Evolutionary conservation across 2,113 vertebrate species (phyloP).

Genomic region (Tretioscincus oriximinensis): DNA sequence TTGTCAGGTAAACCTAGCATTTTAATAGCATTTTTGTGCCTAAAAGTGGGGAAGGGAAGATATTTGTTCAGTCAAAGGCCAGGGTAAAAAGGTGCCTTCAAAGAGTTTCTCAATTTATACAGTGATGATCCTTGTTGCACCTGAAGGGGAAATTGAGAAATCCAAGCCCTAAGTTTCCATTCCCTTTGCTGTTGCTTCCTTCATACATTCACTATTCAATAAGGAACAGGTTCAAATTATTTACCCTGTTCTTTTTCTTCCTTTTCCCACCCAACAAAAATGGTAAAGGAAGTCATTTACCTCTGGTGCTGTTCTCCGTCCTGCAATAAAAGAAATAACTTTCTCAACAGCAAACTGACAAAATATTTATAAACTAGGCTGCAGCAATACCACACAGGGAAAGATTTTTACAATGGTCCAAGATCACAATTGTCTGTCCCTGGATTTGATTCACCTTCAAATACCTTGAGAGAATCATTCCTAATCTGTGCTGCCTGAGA

Average conservation of each 20-base stretch:
- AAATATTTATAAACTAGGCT: not conserved
- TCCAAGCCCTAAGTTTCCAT: not conserved
- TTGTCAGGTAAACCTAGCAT: too few species aligned
- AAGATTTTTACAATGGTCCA: not conserved
- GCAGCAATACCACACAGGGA: not conserved
- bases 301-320: not conserved
- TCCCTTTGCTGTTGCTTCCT: not conserved
- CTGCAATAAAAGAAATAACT: not conserved
- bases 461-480: too few species aligned
- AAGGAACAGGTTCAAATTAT: too few species aligned
- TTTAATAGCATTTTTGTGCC: too few species aligned
- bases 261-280: not conserved
- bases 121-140: too few species aligned
- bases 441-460: too few species aligned
- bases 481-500: too few species aligned
- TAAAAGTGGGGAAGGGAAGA: too few species aligned
- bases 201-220: not conserved
- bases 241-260: not conserved
- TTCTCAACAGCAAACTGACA: not conserved
- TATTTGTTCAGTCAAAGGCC: too few species aligned
- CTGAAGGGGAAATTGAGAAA: too few species aligned
- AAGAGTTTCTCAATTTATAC: too few species aligned
- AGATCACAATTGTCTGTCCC: not conserved
- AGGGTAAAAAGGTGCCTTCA: too few species aligned
- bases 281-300: constrained; percentile 4